Evolutionary conservation across 2,113 vertebrate species (phyloP).

Genomic region (Xenopus borealis): DNA sequence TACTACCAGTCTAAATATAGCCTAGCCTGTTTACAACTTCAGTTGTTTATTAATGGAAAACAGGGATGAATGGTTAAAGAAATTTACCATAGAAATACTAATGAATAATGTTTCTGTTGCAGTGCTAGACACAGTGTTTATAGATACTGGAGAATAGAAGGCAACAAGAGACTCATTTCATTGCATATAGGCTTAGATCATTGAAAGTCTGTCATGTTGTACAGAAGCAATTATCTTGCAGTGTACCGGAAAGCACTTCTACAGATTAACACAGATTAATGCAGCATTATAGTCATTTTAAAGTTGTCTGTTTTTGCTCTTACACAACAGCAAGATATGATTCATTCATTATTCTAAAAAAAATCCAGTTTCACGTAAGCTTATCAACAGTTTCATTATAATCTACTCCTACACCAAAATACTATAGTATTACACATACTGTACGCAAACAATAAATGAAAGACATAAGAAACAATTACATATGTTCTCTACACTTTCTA

Average conservation of each 20-base stretch:
- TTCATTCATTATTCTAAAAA: slow-evolving; percentile 33
- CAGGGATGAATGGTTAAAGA: too few relatives aligned
- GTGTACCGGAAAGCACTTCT: slow-evolving; percentile 50
- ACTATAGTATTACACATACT: too few relatives aligned
- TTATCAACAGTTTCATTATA: slow-evolving; percentile 15
- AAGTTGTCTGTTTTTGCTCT: slow-evolving; percentile 15
- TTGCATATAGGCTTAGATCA: slow-evolving; percentile 5
- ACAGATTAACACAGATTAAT: slow-evolving; percentile 51
- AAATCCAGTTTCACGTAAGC: slow-evolving; percentile 11
- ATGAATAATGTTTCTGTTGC: too few relatives aligned
- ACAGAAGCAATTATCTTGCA: slow-evolving; percentile 39
- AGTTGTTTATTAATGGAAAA: too few relatives aligned
- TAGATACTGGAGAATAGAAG: neutral
- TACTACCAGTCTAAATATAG: too few relatives aligned
- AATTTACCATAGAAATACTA: too few relatives aligned
- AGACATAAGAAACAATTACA: too few relatives aligned
- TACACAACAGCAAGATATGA: slow-evolving; percentile 38
- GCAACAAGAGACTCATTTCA: slow-evolving; percentile 37
- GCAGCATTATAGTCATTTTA: slow-evolving; percentile 42
- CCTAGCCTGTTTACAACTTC: too few relatives aligned
- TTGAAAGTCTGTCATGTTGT: slow-evolving; percentile 31
- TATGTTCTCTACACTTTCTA: too few relatives aligned
- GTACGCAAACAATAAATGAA: too few relatives aligned
- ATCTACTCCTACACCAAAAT: too few relatives aligned
- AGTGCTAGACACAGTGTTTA: too few relatives aligned